Base-by-base conservation (phyloP, 2,888 invertebrate species). In the Odontocolon sp. region DNA sequence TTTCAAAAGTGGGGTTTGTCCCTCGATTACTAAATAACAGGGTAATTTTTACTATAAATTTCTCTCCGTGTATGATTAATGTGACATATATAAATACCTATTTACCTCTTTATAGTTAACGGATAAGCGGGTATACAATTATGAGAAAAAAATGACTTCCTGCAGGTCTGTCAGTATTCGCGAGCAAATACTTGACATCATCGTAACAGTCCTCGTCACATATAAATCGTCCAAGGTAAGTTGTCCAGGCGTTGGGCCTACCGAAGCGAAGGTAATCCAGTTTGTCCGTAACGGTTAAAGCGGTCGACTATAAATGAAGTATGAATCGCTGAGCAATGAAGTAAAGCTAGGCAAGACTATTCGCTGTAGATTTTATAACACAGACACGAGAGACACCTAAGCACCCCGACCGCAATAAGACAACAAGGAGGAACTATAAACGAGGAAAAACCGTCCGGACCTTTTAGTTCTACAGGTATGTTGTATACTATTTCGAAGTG, bases 211-310 rank as follows among this genome's bases (percentile, higher is more conserved):
- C 9, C 31, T 68, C 40, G n/a, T 40, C 11, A 63, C 45, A 38
- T 61, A 33, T 74, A 68, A 74, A 74, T 68, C 56, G 61, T 63
- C 54, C 74, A 68, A 74, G 74, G 74, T 56, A 38, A 74, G 38
- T 45, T 67, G 31, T 57, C 68, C n/a, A 38, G 14, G n/a, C 45
- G 9, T 26, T 31, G 42, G 33, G 31, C 54, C 61, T 40, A 63
- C 40, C 56, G 63, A 3, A 63, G 67, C 73, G 68, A 77, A 77
- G 77, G 77, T 74, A 77, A 77, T 77, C 73, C 77, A 77, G 74
- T 77, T 69, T 57, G 74, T 77, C 73, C 68, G 77, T 69, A 77
- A 77, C 77, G 77, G 77, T 77, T 77, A 77, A 77, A 74, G 57
- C 64, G 68, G 64, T 73, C 68, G 73, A 57, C 68, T 69, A 52